Percentiles rank a stretch among this genome's conserved stretches.
phyloP scores from a whole-genome alignment of 1,140 invertebrate species.

The Pentalonia nigronervosa region DNA sequence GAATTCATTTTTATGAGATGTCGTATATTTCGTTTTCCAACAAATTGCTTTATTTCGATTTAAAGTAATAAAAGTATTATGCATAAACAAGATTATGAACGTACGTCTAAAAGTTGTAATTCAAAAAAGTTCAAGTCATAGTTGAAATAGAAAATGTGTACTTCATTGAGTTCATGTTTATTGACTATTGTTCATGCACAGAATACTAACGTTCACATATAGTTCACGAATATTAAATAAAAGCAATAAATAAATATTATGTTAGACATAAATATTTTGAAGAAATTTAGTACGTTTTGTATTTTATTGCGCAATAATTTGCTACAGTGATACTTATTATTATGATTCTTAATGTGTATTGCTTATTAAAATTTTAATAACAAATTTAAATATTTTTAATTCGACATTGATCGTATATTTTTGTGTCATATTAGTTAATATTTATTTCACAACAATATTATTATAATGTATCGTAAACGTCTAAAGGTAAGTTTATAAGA shows the following conservation, averaged over 20 bases:
- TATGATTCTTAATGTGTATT: not conserved
- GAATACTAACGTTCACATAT: not conserved
- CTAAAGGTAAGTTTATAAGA: no score
- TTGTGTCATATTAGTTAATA: no score
- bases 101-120: not conserved
- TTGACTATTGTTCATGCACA: not conserved
- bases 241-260: not conserved
- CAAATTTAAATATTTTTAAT: no score
- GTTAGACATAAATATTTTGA: not conserved
- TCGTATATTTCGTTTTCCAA: not conserved
- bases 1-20: constrained; percentile 8
- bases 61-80: not conserved
- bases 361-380: no score
- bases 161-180: not conserved
- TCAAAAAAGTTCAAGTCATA: constrained; percentile 4
- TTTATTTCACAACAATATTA: no score
- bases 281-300: not conserved
- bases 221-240: not conserved
- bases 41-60: not conserved
- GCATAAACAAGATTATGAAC: not conserved
- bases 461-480: no score
- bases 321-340: not conserved
- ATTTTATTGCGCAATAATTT: not conserved
- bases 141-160: not conserved
- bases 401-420: no score